These are phyloP conservation scores for Lysandra bellargus DNA, from an alignment of 2,888 invertebrate genomes.

Conservation along the genomic window DNA sequence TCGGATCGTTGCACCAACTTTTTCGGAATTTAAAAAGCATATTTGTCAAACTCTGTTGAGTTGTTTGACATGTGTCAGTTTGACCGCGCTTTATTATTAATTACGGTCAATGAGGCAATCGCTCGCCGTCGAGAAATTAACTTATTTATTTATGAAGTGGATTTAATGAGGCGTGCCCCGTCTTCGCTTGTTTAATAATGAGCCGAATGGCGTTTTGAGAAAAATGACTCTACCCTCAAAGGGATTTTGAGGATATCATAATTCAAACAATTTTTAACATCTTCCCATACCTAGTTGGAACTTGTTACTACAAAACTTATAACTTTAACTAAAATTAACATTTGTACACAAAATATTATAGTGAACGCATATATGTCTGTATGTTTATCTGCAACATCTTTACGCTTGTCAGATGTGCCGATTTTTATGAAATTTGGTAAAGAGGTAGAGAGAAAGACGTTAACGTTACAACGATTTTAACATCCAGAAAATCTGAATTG, in stretches of 20 bases:
- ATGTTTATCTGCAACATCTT: too few relatives aligned
- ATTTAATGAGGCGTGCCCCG: background rate
- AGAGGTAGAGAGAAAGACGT: too few relatives aligned
- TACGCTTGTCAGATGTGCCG: too few relatives aligned
- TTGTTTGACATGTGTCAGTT: slow-evolving; percentile 67
- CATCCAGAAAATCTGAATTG: too few relatives aligned
- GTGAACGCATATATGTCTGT: too few relatives aligned
- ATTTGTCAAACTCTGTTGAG: slow-evolving; percentile 45
- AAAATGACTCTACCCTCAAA: background rate
- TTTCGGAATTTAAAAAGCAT: slow-evolving; percentile 23
- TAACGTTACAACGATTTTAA: too few relatives aligned
- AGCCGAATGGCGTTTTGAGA: background rate
- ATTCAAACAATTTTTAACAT: too few relatives aligned
- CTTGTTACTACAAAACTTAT: too few relatives aligned
- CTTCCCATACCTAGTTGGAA: too few relatives aligned
- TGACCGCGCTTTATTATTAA: slow-evolving; percentile 64
- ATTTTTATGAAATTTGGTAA: too few relatives aligned
- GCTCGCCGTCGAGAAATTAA: slow-evolving; percentile 19
- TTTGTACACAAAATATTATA: too few relatives aligned
- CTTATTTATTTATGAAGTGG: slow-evolving; percentile 21
- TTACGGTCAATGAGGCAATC: slow-evolving; percentile 44
- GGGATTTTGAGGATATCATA: background rate
- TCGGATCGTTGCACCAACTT: slow-evolving; percentile 29
- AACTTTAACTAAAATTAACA: too few relatives aligned
- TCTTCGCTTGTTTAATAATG: background rate